Evolutionary conservation across 2,113 vertebrate species (phyloP), one percentile per base, ranked within the genome.

Genomic region (Hirundichthys speculiger): DNA sequence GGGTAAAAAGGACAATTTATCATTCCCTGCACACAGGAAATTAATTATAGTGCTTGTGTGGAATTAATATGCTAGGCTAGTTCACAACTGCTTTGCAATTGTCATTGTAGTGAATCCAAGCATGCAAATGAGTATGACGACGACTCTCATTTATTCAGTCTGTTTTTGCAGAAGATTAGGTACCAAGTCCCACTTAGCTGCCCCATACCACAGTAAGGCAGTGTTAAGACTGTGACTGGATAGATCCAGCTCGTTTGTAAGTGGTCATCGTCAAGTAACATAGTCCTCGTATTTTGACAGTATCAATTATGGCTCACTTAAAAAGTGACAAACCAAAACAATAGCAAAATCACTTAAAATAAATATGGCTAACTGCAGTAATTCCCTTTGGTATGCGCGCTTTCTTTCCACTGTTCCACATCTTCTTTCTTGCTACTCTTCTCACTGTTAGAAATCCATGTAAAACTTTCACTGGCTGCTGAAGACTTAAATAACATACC

Each of bases 321-420:
- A 55, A 79, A 52, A 79, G 64, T 58, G 58, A 74, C 49, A 58
- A 11, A 61, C 58, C 55, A 73, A 46, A 50, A 40, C 22, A 52
- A 61, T 41, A 12, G 84, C 15, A 76, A 62, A 52, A 75, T 60
- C n/a, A 72, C 24, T 48, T 50, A 64, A 30, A 85, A 82, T 67
- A 74, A 83, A 85, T 78, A 85, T 48, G 55, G 75, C 59, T 80
- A 80, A 85, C 40, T 79, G 79, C 60, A 86, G 66, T 55, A 82
- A 75, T 88, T 92, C 87, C 89, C 88, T 90, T 92, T 89, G 60
- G 78, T 78, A 84, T 87, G 88, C 64, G 82, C 86, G 75, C 73
- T 82, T 74, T 64, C 73, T 66, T 82, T 67, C 71, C 62, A 39
- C 57, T 57, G 76, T 50, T 69, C 68, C 53, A 47, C 64, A 49